These are phyloP conservation scores for Tadarida brasiliensis DNA, from an alignment of 2,797 vertebrate species.

Conservation along the genomic window DNA sequence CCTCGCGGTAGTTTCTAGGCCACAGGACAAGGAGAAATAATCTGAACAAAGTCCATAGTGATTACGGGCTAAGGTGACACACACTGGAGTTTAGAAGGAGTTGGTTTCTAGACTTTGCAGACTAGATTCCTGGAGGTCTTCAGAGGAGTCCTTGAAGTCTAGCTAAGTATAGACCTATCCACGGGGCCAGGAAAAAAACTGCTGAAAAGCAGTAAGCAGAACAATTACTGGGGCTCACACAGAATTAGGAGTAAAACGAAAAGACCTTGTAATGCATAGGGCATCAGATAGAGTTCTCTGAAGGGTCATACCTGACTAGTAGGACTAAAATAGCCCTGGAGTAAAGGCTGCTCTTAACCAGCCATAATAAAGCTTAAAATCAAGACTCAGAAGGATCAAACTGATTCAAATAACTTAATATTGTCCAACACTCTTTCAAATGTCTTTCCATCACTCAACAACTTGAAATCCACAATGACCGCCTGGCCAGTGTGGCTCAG, in stretches of 20 bases:
- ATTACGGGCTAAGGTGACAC: not conserved
- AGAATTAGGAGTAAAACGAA: not conserved
- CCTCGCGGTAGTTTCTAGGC: not conserved
- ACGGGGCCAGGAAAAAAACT: not conserved
- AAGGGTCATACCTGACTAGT: not conserved
- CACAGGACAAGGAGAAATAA: not conserved
- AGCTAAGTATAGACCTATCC: not conserved
- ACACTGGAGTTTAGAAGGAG: not conserved
- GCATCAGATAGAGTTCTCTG: not conserved
- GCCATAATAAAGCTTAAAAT: not conserved
- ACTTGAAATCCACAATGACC: slow-evolving; percentile 5
- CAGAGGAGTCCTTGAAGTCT: not conserved
- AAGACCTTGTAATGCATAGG: not conserved
- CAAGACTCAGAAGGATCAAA: slow-evolving; percentile 11
- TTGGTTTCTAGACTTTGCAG: not conserved
- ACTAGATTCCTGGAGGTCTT: not conserved
- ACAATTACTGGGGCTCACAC: not conserved
- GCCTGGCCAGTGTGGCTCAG: no score
- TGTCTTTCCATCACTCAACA: not conserved
- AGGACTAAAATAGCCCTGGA: not conserved
- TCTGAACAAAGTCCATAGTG: not conserved
- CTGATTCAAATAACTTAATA: slow-evolving; percentile 46
- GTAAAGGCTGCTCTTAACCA: slow-evolving; percentile 1
- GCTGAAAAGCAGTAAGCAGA: not conserved
- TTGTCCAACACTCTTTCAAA: not conserved